These are phyloP conservation scores for Brenthis hecate DNA, from an alignment of 2,888 invertebrate species.

Conservation along the genomic window DNA sequence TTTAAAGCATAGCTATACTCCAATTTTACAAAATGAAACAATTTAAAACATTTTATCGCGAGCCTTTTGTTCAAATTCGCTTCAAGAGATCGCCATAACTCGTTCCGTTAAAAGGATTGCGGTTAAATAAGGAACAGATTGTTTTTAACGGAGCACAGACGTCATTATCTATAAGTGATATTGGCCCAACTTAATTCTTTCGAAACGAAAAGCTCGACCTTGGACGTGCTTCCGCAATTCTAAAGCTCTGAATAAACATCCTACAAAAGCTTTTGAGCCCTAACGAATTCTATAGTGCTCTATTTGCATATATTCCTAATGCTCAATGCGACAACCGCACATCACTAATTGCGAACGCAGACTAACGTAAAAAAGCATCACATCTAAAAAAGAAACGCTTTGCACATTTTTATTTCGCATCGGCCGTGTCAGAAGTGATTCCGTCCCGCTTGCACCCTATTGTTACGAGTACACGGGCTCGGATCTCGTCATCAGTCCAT, in stretches of 20 bases:
- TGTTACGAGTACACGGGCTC: conserved; percentile 57
- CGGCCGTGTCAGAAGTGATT: conserved; percentile 73
- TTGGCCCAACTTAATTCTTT: conserved; percentile 45
- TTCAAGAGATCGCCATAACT: conserved; percentile 60
- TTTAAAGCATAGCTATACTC: conserved; percentile 42
- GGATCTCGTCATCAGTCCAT: conserved; percentile 78
- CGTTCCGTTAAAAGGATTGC: conserved; percentile 66
- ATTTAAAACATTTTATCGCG: conserved; percentile 60
- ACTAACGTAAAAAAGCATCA: conserved; percentile 80
- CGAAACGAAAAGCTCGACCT: conserved; percentile 53
- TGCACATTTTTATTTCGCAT: conserved; percentile 80
- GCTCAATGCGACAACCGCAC: conserved; percentile 72
- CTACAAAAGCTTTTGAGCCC: conserved; percentile 62
- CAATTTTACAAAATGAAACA: conserved; percentile 51
- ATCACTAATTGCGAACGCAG: conserved; percentile 82
- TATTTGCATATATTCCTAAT: conserved; percentile 74
- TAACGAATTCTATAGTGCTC: conserved; percentile 43
- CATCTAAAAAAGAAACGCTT: conserved; percentile 77
- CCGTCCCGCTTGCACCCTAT: conserved; percentile 74
- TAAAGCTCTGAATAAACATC: conserved; percentile 45
- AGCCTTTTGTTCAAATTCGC: conserved; percentile 60
- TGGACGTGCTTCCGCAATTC: conserved; percentile 65
- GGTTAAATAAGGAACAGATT: conserved; percentile 56
- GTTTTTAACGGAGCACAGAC: conserved; percentile 50
- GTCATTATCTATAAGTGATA: conserved; percentile 45